Evolutionary conservation across 2,888 invertebrate genomes (phyloP).

Genomic region (Geophilus truncorum): DNA sequence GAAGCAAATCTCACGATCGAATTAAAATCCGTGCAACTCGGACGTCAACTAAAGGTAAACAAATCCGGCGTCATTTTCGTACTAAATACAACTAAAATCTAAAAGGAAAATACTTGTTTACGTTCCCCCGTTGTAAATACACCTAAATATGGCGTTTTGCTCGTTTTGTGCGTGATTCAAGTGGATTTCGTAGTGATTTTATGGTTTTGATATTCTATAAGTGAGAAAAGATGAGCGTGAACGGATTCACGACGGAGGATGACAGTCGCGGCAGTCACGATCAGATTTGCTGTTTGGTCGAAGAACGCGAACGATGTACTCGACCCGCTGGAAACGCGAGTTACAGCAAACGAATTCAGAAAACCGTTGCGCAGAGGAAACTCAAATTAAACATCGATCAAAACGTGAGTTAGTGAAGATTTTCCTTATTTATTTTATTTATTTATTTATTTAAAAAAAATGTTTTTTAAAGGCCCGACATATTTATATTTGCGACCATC

Average conservation of each 20-base stretch:
- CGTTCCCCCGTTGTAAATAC: no score
- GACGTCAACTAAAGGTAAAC: neutral
- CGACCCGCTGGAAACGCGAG: conserved; percentile 89
- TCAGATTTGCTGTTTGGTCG: conserved; percentile 84
- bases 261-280: conserved; percentile 82
- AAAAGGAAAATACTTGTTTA: no score
- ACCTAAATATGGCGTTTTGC: no score
- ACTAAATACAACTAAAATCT: neutral
- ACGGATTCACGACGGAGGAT: conserved; percentile 87
- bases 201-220: neutral
- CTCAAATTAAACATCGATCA: conserved; percentile 82
- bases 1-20: no score
- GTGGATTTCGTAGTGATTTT: no score
- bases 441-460: no score
- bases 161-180: no score
- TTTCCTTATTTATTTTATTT: no score
- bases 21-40: neutral
- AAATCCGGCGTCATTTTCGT: neutral
- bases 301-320: conserved; percentile 75
- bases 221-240: conserved; percentile 54
- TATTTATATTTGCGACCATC: conserved; percentile 93
- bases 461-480: conserved; percentile 92
- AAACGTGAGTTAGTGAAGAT: conserved; percentile 54
- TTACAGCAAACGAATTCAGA: conserved; percentile 94
- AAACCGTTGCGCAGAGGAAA: conserved; percentile 84